Evolutionary conservation across 2,797 vertebrate genomes (phyloP).

Genomic region (Lacerta agilis): DNA sequence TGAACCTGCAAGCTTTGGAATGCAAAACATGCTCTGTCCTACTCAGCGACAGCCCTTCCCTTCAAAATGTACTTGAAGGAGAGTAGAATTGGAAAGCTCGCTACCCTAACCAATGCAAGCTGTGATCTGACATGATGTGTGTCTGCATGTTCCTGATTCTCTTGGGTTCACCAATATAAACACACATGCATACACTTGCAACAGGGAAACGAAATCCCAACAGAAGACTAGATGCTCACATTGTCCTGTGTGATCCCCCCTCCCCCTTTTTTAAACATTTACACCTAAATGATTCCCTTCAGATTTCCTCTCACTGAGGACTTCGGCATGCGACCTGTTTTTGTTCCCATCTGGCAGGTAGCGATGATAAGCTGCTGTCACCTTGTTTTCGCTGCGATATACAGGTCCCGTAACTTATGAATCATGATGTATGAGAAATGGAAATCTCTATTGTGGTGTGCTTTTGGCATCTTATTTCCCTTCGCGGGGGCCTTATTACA

Average conservation of each 20-base stretch:
- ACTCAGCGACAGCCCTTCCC: too few relatives aligned
- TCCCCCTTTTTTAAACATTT: background rate
- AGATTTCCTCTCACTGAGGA: background rate
- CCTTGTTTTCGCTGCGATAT: conserved; percentile 45
- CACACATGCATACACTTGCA: background rate
- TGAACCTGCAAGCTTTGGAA: background rate
- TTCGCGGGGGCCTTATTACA: conserved; percentile 67
- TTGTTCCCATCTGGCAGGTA: conserved; percentile 30
- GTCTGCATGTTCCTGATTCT: background rate
- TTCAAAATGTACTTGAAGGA: too few relatives aligned
- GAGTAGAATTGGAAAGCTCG: background rate
- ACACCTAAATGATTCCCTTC: background rate
- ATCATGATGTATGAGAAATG: conserved; percentile 55
- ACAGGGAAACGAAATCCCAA: background rate
- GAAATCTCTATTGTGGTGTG: conserved; percentile 50
- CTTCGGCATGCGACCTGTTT: background rate
- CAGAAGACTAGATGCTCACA: background rate
- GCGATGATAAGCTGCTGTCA: conserved; percentile 13
- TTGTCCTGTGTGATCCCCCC: background rate
- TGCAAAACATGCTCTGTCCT: background rate
- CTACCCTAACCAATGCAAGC: background rate
- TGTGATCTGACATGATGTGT: too few relatives aligned
- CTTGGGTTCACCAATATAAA: too few relatives aligned
- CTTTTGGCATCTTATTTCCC: conserved; percentile 67
- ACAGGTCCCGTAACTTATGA: conserved; percentile 51